Conservation (phyloP, 2,888 invertebrate genomes). For the Tinea trinotella region DNA sequence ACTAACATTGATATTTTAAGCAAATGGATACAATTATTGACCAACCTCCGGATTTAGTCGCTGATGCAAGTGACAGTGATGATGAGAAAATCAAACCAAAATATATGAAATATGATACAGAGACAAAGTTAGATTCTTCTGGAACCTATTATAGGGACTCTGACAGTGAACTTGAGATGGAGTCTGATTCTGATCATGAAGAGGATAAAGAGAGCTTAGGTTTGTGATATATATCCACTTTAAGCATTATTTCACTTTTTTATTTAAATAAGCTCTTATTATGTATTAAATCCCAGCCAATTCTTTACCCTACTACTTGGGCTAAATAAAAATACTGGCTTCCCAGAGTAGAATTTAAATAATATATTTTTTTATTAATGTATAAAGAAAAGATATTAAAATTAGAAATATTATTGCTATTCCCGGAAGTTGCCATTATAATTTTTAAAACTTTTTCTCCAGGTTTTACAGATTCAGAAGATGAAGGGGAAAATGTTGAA, state of each 20-base stretch:
- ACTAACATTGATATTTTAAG: constrained; percentile 35
- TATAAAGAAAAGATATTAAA: too few species aligned
- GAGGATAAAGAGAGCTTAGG: constrained; percentile 72
- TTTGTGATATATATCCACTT: too few species aligned
- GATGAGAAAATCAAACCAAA: constrained; percentile 71
- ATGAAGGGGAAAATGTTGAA: constrained; percentile 49
- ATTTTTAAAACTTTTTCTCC: too few species aligned
- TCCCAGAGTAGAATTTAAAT: too few species aligned
- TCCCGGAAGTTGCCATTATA: too few species aligned
- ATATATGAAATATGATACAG: constrained; percentile 76
- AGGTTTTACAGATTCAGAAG: constrained; percentile 79
- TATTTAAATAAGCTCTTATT: too few species aligned
- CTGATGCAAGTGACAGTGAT: constrained; percentile 76
- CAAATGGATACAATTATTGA: constrained; percentile 71
- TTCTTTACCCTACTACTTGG: too few species aligned
- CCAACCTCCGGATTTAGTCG: constrained; percentile 77
- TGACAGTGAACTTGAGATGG: constrained; percentile 75
- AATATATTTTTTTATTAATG: too few species aligned
- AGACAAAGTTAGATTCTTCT: constrained; percentile 78
- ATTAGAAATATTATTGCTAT: too few species aligned
- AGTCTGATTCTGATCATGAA: constrained; percentile 69
- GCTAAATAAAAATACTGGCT: too few species aligned
- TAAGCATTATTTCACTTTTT: too few species aligned
- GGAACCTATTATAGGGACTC: constrained; percentile 79
- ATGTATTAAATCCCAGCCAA: too few species aligned